Evolutionary conservation across 2,113 vertebrate genomes (phyloP).

Genomic region (Cyrtonyx montezumae): DNA sequence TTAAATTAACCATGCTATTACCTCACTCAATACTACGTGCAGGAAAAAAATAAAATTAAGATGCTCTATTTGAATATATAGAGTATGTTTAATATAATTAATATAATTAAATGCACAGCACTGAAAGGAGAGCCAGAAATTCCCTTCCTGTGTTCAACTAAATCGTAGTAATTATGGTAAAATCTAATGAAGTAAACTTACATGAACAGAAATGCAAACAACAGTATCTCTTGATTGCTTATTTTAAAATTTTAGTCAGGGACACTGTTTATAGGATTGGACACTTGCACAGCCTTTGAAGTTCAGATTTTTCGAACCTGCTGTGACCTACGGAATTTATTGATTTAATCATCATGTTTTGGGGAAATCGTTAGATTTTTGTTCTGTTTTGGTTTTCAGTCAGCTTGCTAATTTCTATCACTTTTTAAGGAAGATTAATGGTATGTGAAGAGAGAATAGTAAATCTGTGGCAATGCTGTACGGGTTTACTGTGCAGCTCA

Average conservation of each 20-base stretch:
- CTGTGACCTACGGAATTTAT: slow-evolving; percentile 3
- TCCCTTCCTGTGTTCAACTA: neutral
- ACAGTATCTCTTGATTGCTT: neutral
- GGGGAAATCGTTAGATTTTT: neutral
- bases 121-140: neutral
- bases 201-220: neutral
- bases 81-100: neutral
- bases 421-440: neutral
- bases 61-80: neutral
- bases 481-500: neutral
- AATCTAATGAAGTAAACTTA: neutral
- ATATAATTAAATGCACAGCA: neutral
- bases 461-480: neutral
- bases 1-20: neutral
- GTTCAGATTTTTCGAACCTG: neutral
- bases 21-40: neutral
- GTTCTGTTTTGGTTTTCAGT: neutral
- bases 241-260: neutral
- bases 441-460: neutral
- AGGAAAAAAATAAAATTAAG: neutral
- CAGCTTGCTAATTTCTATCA: neutral
- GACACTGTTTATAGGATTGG: neutral
- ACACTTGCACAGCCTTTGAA: neutral
- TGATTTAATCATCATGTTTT: neutral
- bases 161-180: neutral